Evolutionary conservation across 2,888 invertebrate genomes (phyloP), one percentile per base, ranked within the genome.

Genomic region (Microctonus brassicae): DNA sequence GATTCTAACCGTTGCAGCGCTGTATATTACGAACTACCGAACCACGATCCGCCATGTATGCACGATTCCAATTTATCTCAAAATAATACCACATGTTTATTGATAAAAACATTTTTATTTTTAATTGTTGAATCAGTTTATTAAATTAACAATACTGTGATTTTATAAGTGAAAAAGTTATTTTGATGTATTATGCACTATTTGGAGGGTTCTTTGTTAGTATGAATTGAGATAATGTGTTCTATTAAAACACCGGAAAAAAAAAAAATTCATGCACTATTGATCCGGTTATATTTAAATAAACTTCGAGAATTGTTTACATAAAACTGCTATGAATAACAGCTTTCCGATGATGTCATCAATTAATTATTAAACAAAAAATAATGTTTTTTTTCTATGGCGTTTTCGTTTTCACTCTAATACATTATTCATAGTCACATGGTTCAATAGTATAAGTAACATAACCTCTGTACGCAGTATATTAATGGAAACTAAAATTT

Each of bases 181-280:
- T 76, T 74, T 77, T 67, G 66, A 75, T 77, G 74, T 78, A 78
- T 74, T 80, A 86, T 86, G 86, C 81, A 83, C 80, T 87, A 85
- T 80, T 83, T 87, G 81, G 86, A 85, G 75, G 81, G 84, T 78
- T 82, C 83, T 75, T 80, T 87, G 86, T 87, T 86, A 87, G 86
- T 87, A 87, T 77, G 71, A 42, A 70, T 64, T 58, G 62, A 60
- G 58, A 71, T 13, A 72, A 55, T 24, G 55, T 53, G 75, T 73
- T 75, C 75, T 70, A 72, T 72, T 24, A 36, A 29, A 72, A 70
- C 66, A 42, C 53, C 33, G 22, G 9, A 69, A 33, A 20, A 5
- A 29, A 29, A 17, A 47, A 33, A 33, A 20, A 53, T 61, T 6
- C 39, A 22, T 36, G 53, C 55, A 10, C 17, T 9, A 20, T 26